phyloP scores from a whole-genome alignment of 2,888 invertebrate genomes.

The Chaitophorus viminalis region DNA sequence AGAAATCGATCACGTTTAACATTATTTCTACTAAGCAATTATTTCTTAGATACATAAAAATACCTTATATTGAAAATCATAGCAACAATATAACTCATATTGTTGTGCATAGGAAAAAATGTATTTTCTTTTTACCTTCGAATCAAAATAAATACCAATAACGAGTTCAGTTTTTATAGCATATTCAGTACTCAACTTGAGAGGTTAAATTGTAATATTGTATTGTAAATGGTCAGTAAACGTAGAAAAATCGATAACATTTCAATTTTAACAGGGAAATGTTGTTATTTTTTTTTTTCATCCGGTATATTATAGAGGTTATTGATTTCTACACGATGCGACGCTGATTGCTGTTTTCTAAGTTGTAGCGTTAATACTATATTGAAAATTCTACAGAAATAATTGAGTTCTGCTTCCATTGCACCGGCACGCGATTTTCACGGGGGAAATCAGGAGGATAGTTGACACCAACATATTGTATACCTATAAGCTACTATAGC shows the following conservation, averaged over 20 bases:
- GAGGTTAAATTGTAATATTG: no score
- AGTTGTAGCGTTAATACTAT: neutral
- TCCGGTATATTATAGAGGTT: neutral
- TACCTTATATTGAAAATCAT: no score
- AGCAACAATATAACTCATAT: no score
- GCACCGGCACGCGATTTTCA: neutral
- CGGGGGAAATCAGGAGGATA: neutral
- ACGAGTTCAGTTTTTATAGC: no score
- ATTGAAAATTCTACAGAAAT: neutral
- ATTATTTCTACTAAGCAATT: no score
- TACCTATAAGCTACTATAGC: no score
- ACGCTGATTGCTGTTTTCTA: neutral
- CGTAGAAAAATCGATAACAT: neutral
- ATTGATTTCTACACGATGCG: neutral
- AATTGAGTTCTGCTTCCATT: neutral
- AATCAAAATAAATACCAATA: no score
- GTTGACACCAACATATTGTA: neutral
- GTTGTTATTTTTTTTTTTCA: neutral
- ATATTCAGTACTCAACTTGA: no score
- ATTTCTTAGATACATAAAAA: no score
- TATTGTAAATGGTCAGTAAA: neutral
- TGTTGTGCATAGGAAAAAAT: no score
- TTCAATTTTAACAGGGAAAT: neutral
- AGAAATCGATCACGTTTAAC: no score
- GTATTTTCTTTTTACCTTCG: no score